phyloP scores from a whole-genome alignment of 2,888 invertebrate genomes.

The Euplagia quadripunctaria region DNA sequence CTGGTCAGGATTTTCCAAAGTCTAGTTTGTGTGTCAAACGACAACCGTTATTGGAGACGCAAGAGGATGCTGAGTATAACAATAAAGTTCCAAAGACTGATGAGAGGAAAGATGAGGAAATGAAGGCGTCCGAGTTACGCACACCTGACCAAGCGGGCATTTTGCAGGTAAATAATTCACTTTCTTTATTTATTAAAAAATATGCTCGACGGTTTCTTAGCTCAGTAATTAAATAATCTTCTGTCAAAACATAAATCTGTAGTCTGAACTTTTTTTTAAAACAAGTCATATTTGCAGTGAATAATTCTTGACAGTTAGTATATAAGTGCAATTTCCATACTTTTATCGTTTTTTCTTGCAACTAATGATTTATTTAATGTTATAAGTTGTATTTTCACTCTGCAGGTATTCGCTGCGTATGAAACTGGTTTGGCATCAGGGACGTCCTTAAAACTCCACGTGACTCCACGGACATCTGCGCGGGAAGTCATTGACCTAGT shows the following conservation, averaged over 20 bases:
- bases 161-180: constrained; percentile 86
- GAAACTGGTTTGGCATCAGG: constrained; percentile 97
- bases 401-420: constrained; percentile 98
- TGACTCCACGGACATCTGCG: constrained; percentile 97
- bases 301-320: too few relatives aligned
- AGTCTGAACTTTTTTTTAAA: too few relatives aligned
- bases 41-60: constrained; percentile 81
- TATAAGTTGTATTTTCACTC: constrained; percentile 34
- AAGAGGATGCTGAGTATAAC: constrained; percentile 80
- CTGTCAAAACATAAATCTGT: too few relatives aligned
- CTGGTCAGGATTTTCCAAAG: constrained; percentile 76
- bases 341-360: background rate
- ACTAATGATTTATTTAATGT: background rate
- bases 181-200: background rate
- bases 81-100: constrained; percentile 86
- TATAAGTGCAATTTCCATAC: too few relatives aligned
- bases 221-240: too few relatives aligned
- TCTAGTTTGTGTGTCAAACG: constrained; percentile 78
- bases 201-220: too few relatives aligned
- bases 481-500: constrained; percentile 98
- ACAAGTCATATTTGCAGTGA: too few relatives aligned
- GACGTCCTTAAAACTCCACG: constrained; percentile 97
- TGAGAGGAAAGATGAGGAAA: constrained; percentile 69
- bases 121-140: constrained; percentile 71
- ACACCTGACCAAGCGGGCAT: constrained; percentile 86